Conservation (phyloP, 2,113 vertebrate species). For the Tetrao urogallus region DNA sequence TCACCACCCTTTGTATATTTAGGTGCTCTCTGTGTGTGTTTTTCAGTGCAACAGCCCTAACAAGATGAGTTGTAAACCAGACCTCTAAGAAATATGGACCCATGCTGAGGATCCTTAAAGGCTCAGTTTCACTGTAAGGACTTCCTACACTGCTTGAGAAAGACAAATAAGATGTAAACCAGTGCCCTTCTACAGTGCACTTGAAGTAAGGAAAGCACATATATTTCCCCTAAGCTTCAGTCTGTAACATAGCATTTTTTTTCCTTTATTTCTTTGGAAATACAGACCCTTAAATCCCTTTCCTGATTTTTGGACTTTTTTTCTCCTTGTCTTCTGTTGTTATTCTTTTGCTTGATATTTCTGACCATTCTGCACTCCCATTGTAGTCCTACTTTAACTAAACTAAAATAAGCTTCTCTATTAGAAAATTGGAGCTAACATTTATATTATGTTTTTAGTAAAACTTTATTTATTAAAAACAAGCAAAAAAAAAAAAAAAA, state of each 20-base stretch:
- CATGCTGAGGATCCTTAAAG: neutral
- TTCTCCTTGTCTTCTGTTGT: neutral
- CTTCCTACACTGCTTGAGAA: fast-evolving
- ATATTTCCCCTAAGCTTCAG: neutral
- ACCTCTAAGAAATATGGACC: fast-evolving
- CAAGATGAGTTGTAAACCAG: neutral
- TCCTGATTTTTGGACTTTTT: neutral
- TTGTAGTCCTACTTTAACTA: neutral
- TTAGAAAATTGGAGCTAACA: neutral
- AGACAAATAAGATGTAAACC: neutral
- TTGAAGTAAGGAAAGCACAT: neutral
- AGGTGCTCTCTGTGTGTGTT: fast-evolving
- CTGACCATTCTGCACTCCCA: neutral
- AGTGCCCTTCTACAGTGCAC: neutral
- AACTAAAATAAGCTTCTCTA: neutral
- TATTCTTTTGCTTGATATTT: neutral
- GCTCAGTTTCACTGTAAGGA: neutral
- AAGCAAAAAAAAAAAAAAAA: neutral
- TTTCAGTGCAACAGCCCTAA: neutral
- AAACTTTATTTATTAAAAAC: neutral
- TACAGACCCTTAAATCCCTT: neutral
- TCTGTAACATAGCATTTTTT: neutral
- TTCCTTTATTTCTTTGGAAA: neutral
- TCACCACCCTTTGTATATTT: neutral
- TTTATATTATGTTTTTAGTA: neutral